These are phyloP conservation scores for Parapsyche elsis DNA, from an alignment of 1,140 invertebrate species.

Conservation along the genomic window DNA sequence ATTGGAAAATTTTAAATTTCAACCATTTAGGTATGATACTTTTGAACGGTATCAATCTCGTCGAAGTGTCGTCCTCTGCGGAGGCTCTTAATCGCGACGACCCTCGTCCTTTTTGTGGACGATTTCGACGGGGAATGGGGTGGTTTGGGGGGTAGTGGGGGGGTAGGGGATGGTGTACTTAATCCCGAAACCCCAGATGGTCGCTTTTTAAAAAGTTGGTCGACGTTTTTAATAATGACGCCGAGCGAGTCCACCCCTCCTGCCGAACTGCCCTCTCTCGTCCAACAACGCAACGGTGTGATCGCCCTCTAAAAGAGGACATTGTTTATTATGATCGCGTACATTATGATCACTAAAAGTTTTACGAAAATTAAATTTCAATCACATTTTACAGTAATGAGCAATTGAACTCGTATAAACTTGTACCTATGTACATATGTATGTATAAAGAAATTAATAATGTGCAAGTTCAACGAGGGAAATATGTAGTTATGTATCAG, in stretches of 20 bases:
- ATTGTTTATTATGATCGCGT: no score
- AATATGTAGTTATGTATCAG: no score
- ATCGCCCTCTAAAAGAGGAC: not conserved
- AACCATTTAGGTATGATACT: not conserved
- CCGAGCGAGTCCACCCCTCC: slow-evolving; percentile 1
- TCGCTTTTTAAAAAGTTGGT: slow-evolving; percentile 36
- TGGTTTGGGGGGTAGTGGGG: no score
- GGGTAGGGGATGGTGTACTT: not conserved
- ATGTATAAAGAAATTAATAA: no score
- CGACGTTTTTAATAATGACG: slow-evolving; percentile 34
- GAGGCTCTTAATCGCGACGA: not conserved
- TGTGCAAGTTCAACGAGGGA: no score
- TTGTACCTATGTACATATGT: no score
- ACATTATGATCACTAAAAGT: no score
- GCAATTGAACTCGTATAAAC: no score
- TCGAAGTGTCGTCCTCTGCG: not conserved
- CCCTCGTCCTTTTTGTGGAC: slow-evolving; percentile 34
- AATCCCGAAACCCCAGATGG: slow-evolving; percentile 40
- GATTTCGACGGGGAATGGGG: slow-evolving; percentile 17
- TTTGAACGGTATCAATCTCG: not conserved
- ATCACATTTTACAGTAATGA: no score
- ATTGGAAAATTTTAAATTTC: no score
- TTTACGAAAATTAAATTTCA: no score
- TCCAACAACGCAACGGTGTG: not conserved
- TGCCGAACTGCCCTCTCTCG: slow-evolving; percentile 2